These are phyloP conservation scores for Centropristis striata DNA, from an alignment of 2,113 vertebrate genomes.

Conservation along the genomic window DNA sequence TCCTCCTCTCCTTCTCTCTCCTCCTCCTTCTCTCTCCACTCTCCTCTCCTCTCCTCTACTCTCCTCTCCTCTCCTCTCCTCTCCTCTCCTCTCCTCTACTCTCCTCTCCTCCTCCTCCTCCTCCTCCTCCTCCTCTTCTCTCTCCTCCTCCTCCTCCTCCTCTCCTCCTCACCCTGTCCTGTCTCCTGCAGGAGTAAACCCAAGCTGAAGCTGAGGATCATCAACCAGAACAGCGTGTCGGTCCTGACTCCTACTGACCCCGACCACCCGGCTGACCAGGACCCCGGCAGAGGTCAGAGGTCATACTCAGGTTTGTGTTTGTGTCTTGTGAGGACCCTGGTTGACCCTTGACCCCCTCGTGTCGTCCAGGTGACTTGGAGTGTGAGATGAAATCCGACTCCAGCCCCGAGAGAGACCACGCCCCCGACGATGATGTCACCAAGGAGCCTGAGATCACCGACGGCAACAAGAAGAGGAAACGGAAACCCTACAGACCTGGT, in stretches of 20 bases:
- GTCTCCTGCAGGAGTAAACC: constrained; percentile 88
- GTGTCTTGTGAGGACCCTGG: too few species aligned
- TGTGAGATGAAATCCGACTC: constrained; percentile 97
- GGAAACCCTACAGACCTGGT: constrained; percentile 96
- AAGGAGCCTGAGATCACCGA: constrained; percentile 88
- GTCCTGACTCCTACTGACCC: constrained; percentile 93
- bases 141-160: too few species aligned
- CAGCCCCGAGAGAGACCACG: constrained; percentile 93
- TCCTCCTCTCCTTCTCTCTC: too few species aligned
- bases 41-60: too few species aligned
- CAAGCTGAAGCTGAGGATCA: constrained; percentile 97
- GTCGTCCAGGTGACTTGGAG: constrained; percentile 87
- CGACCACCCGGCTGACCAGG: constrained; percentile 85
- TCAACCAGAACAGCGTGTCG: constrained; percentile 98
- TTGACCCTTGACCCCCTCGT: background rate
- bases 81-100: too few species aligned
- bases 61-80: too few species aligned
- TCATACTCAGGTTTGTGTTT: background rate
- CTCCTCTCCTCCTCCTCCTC: too few species aligned
- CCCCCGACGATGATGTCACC: constrained; percentile 84
- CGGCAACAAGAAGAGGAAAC: constrained; percentile 93
- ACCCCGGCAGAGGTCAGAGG: constrained; percentile 90
- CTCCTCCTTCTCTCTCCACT: too few species aligned
- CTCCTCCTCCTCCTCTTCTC: too few species aligned
- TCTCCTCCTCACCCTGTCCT: background rate